Conservation (phyloP, 2,113 vertebrate species). For the Hipposideros armiger region DNA sequence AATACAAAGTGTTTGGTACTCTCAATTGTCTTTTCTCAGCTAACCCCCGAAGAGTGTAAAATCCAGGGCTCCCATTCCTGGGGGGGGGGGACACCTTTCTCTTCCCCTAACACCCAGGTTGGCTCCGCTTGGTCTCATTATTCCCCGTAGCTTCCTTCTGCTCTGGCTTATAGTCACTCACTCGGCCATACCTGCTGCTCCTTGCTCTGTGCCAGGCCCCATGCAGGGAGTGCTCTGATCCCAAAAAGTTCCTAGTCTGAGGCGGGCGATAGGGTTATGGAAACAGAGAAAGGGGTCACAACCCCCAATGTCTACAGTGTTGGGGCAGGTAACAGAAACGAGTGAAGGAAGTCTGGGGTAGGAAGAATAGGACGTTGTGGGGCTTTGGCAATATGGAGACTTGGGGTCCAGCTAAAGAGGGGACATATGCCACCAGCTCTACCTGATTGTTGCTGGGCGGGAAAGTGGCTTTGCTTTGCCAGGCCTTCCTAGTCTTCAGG, state of each 20-base stretch:
- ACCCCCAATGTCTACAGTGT: background rate
- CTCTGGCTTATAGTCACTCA: background rate
- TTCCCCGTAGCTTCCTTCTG: background rate
- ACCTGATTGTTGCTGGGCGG: background rate
- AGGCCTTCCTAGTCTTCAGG: background rate
- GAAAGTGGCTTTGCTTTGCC: background rate
- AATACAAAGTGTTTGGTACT: conserved; percentile 71
- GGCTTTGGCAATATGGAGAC: background rate
- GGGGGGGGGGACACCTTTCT: background rate
- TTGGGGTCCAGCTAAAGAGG: background rate
- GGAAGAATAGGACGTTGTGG: background rate
- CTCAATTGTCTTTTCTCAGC: conserved; percentile 72
- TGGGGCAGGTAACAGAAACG: background rate
- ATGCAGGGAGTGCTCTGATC: too few species aligned
- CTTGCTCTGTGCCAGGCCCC: background rate
- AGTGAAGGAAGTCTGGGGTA: background rate
- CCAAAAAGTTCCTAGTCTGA: background rate
- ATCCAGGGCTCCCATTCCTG: background rate
- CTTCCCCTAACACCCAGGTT: background rate
- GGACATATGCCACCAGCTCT: background rate
- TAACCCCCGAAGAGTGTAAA: conserved; percentile 65
- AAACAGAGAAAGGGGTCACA: background rate
- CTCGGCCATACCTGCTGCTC: background rate
- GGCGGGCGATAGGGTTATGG: background rate
- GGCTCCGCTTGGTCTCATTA: background rate